Evolutionary conservation across 2,888 invertebrate genomes (phyloP), one percentile per base, ranked within the genome.

Genomic region (Frankliniella fusca): DNA sequence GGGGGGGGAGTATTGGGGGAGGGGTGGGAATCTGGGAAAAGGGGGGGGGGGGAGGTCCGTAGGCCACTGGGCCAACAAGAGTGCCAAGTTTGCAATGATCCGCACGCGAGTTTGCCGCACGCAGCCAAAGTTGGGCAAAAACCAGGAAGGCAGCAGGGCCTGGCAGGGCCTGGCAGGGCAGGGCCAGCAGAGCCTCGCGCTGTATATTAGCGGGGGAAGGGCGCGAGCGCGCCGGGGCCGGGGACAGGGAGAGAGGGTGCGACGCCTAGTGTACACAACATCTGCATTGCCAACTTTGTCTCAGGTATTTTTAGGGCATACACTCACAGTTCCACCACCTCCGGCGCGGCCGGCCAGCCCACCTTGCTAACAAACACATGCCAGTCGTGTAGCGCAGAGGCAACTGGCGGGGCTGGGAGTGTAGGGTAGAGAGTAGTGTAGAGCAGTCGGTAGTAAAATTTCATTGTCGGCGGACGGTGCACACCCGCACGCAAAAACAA

Each of bases 71-170:
- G 27, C 27, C 70, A 76, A 27, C 70, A 27, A 23, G 70, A 76
- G 70, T 76, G 70, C 70, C 70, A 76, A 76, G 70, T 76, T 76
- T 76, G 70, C 70, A 76, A 23, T 76, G 70, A 76, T 76, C 70
- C 70, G 70, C 23, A 1, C 23, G 38, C 38, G 38, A 38, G 38
- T 38, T 38, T 38, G 38, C 38, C 38, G 38, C 38, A 5, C 38
- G 70, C 70, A 27, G 12, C 70, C 27, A 76, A 76, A 76, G 70
- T 76, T 76, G 70, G 70, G 70, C 70, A 76, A 76, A 76, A 76
- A 76, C 23, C 70, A 27, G 10, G n/a, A 11, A 18, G 12, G 15
- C n/a, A 38, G 38, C 38, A 38, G 38, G 38, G 38, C 38, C 38
- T 38, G 38, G 38, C 5, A 5, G 38, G n/a, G n/a, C n/a, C n/a